Evolutionary conservation across 2,797 vertebrate species (phyloP).

Genomic region (Limnodromus scolopaceus): DNA sequence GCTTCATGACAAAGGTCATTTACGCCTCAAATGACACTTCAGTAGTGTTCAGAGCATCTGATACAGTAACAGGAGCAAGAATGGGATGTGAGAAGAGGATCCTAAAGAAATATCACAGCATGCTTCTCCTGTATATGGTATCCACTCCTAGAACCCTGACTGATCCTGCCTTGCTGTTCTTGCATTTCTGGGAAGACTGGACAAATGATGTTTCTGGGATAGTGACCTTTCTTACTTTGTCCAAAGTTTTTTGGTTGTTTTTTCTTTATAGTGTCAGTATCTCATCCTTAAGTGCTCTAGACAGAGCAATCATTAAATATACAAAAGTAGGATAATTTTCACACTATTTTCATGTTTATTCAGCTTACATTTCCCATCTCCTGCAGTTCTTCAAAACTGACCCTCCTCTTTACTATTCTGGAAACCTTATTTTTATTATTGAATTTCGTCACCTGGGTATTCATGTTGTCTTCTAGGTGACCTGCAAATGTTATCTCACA

Average conservation of each 20-base stretch:
- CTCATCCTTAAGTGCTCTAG: not conserved
- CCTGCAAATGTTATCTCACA: not conserved
- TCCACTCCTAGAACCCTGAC: not conserved
- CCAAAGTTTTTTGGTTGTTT: not conserved
- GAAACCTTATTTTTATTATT: not conserved
- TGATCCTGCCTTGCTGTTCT: not conserved
- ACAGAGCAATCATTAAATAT: not conserved
- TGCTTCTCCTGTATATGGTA: not conserved
- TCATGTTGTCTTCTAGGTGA: not conserved
- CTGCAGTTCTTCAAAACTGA: not conserved
- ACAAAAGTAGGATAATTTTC: not conserved
- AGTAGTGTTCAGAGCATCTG: not conserved
- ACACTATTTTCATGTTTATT: not conserved
- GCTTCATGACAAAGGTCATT: not conserved
- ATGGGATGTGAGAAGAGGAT: not conserved
- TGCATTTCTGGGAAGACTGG: not conserved
- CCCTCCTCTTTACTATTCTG: not conserved
- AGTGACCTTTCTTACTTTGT: not conserved
- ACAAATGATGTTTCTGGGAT: not conserved
- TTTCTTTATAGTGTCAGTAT: not conserved
- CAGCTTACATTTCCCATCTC: not conserved
- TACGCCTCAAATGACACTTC: not conserved
- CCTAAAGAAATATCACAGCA: not conserved
- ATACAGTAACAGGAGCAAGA: not conserved
- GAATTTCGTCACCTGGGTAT: not conserved